Evolutionary conservation across 2,113 vertebrate genomes (phyloP), one percentile per base, ranked within the genome.

Genomic region (Phyllostomus discolor): DNA sequence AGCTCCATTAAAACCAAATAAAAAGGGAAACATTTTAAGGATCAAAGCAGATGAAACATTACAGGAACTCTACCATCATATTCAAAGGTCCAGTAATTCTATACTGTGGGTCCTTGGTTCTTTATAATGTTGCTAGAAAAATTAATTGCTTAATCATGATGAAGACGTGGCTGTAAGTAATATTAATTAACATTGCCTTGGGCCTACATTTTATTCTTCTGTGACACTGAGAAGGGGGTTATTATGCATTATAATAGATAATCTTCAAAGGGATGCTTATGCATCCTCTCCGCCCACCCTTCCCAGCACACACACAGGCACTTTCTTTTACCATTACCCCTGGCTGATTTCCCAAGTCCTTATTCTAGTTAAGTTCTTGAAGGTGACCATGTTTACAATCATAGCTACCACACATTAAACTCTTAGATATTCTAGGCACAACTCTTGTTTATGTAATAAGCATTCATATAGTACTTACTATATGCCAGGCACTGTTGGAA

Each of bases 41-140:
- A 90, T 96, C 90, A 96, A 94, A 95, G 96, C 48, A 75, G 84
- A 78, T 20, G 78, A 96, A 96, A 95, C 69, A 84, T 88, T 93
- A 93, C 66, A 88, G 57, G 95, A 94, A 78, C 28, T 19, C 69
- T 85, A 76, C 66, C 78, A 66, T 84, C 73, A 22, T 54, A 94
- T 87, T 95, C 88, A 90, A 90, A 92, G 54, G 72, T 86, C 64
- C 57, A 93, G 41, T 67, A 76, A 73, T 57, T 82, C 90, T 72
- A 57, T 38, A 35, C 10, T 33, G 41, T 72, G 81, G 88, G 88
- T 64, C 14, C 38, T 52, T 1, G 0, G n/a, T 94, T 97, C 78
- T 90, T 95, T 86, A 80, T 69, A 86, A n/a, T 50, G n/a, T 69
- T 79, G 88, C 41, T 92, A 72, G 46, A 80, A 88, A 96, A 95